phyloP scores from a whole-genome alignment of 2,113 vertebrate species.

The Notechis scutatus region DNA sequence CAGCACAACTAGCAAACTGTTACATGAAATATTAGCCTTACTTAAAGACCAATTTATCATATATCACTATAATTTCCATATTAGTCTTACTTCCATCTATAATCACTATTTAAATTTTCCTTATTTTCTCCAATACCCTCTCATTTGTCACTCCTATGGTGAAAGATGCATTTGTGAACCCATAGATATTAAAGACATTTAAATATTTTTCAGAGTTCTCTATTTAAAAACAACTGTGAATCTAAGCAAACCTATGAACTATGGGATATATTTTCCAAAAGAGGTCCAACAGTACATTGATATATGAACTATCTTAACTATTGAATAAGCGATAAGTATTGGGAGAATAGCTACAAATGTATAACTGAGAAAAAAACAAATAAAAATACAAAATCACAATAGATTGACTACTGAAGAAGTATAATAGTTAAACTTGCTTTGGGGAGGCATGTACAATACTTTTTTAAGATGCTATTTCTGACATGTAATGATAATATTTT shows the following conservation, averaged over 20 bases:
- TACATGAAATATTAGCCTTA: neutral
- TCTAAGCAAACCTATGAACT: constrained; percentile 2
- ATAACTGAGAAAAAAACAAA: neutral
- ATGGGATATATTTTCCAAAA: neutral
- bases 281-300: neutral
- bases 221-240: neutral
- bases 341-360: neutral
- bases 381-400: neutral
- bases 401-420: neutral
- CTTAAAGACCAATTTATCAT: neutral
- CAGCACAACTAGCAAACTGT: neutral
- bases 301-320: neutral
- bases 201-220: neutral
- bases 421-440: neutral
- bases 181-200: neutral
- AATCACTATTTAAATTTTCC: neutral
- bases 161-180: neutral
- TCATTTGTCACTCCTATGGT: neutral
- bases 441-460: neutral
- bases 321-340: neutral
- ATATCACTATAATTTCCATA: neutral
- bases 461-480: neutral
- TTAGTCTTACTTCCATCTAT: neutral
- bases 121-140: neutral
- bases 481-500: neutral